A percentile compares a stretch with the other conserved stretches of the same genome.
These are phyloP conservation scores for Ophiothrix spiculata DNA, from an alignment of 35 echinoderm and acorn worm species.

Conservation along the genomic window DNA sequence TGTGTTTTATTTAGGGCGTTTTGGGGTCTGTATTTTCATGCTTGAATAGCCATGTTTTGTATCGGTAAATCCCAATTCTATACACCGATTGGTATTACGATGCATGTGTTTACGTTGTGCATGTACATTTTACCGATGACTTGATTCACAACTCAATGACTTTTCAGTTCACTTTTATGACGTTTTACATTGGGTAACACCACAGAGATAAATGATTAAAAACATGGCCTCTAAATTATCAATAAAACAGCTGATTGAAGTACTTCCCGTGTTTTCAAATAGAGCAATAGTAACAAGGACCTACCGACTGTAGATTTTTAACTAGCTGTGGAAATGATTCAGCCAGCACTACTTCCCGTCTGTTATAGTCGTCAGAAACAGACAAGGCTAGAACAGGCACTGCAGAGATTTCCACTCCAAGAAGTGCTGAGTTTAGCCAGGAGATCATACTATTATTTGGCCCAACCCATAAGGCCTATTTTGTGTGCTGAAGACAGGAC, in stretches of 20 bases:
- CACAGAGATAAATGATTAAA: too few species aligned
- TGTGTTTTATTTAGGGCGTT: too few species aligned
- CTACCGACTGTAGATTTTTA: not conserved
- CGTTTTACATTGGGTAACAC: not conserved
- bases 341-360: not conserved
- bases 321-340: not conserved
- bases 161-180: not conserved
- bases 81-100: too few species aligned
- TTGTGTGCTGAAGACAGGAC: too few species aligned
- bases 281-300: not conserved
- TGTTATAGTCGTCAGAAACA: not conserved
- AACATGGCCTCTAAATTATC: not conserved
- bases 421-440: not conserved
- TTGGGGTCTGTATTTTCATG: not conserved
- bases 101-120: not conserved
- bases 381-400: not conserved
- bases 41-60: not conserved
- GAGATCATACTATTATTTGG: too few species aligned
- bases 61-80: not conserved
- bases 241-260: not conserved
- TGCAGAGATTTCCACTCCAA: not conserved
- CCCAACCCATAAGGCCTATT: too few species aligned
- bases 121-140: not conserved
- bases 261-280: not conserved
- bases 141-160: not conserved